Conservation (phyloP, 1,140 invertebrate genomes). For the Maniola jurtina region DNA sequence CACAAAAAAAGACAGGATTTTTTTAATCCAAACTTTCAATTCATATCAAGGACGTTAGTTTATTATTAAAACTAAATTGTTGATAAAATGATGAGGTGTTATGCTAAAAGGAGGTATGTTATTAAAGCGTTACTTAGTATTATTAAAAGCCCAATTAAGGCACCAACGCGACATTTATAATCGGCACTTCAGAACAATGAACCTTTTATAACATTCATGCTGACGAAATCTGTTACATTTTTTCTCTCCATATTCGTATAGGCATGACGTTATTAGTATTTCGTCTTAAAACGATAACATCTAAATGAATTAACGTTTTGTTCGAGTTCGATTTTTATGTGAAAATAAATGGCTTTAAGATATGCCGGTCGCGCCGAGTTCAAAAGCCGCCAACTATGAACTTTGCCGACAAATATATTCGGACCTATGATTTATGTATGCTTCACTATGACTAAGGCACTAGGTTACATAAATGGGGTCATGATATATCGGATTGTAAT, state of each 20-base stretch:
- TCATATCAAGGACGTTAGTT: too few relatives aligned
- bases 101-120: neutral
- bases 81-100: too few relatives aligned
- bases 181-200: conserved; percentile 11
- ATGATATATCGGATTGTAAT: neutral
- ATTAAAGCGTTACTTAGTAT: neutral
- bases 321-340: conserved; percentile 54
- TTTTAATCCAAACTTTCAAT: too few relatives aligned
- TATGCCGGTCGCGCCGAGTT: conserved; percentile 46
- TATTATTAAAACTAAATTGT: too few relatives aligned
- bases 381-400: conserved; percentile 39
- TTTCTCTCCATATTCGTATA: conserved; percentile 28
- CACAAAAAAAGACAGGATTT: too few relatives aligned
- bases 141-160: neutral
- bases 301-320: conserved; percentile 64
- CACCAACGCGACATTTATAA: conserved; percentile 3
- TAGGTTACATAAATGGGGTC: conserved; percentile 1
- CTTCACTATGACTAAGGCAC: conserved; percentile 48
- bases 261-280: conserved; percentile 64
- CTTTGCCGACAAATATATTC: conserved; percentile 20
- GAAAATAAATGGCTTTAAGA: conserved; percentile 57
- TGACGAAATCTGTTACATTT: conserved; percentile 32
- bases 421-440: conserved; percentile 21
- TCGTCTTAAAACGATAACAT: conserved; percentile 68
- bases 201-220: conserved; percentile 35